These are phyloP conservation scores for Scarus forsteni DNA, from an alignment of 2,797 vertebrate genomes.

Conservation along the genomic window DNA sequence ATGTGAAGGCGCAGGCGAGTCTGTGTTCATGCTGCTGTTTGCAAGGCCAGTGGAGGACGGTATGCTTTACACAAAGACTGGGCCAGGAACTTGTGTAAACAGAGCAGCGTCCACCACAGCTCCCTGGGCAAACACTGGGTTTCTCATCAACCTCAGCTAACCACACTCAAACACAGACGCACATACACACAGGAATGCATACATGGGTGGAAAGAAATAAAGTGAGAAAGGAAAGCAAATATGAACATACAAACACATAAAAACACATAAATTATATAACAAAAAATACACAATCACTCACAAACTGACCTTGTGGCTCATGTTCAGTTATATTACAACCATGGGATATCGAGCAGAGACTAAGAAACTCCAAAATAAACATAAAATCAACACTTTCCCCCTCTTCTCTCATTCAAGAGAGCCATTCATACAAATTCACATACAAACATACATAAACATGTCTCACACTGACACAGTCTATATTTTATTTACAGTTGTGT, in stretches of 20 bases:
- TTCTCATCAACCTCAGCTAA: slow-evolving; percentile 68
- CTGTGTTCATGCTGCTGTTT: slow-evolving; percentile 30
- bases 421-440: slow-evolving; percentile 33
- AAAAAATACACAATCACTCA: slow-evolving; percentile 11
- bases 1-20: slow-evolving; percentile 40
- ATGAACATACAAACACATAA: slow-evolving; percentile 21
- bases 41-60: slow-evolving; percentile 34
- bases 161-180: slow-evolving; percentile 49
- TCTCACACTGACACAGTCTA: slow-evolving; percentile 44
- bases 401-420: slow-evolving; percentile 37
- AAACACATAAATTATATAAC: slow-evolving; percentile 10
- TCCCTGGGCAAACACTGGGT: slow-evolving; percentile 66
- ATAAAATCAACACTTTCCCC: slow-evolving; percentile 63
- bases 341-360: slow-evolving; percentile 65
- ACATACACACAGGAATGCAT: slow-evolving; percentile 50
- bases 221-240: slow-evolving; percentile 39
- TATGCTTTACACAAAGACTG: slow-evolving; percentile 40
- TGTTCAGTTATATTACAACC: slow-evolving; percentile 56
- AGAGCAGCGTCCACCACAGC: slow-evolving; percentile 54
- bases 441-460: slow-evolving; percentile 48
- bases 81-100: slow-evolving; percentile 67
- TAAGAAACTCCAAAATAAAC: slow-evolving; percentile 75
- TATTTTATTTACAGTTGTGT: slow-evolving; percentile 7
- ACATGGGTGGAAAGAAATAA: slow-evolving; percentile 2
- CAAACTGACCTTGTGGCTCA: slow-evolving; percentile 67